phyloP scores from a whole-genome alignment of 2,888 invertebrate species.

The Oscheius sp. region DNA sequence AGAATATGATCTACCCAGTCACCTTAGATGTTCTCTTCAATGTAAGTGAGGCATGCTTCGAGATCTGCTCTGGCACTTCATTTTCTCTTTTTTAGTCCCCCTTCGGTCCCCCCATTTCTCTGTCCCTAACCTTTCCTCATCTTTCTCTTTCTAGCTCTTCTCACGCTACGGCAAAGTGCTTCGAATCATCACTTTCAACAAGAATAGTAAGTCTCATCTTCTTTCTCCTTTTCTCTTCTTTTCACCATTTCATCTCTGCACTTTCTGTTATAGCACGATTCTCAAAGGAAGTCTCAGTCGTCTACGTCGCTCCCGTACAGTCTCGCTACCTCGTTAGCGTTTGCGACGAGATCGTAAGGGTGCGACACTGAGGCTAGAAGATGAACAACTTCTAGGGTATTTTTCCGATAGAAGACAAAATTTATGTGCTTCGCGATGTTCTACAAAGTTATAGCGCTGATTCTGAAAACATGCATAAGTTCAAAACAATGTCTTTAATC shows the following conservation, averaged over 20 bases:
- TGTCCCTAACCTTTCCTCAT: slow-evolving; percentile 35
- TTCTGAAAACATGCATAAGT: too few relatives aligned
- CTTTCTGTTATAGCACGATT: neutral
- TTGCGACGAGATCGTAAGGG: too few relatives aligned
- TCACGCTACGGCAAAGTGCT: slow-evolving; percentile 97
- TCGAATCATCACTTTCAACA: slow-evolving; percentile 99
- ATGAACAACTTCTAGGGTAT: too few relatives aligned
- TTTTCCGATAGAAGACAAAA: too few relatives aligned
- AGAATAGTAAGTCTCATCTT: slow-evolving; percentile 87
- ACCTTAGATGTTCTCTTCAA: slow-evolving; percentile 94
- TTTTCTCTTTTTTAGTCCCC: neutral
- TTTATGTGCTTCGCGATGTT: too few relatives aligned
- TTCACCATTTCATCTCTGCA: slow-evolving; percentile 2
- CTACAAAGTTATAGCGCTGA: too few relatives aligned
- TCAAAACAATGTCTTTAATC: too few relatives aligned
- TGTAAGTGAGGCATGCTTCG: slow-evolving; percentile 76
- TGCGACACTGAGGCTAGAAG: too few relatives aligned
- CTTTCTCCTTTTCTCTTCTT: slow-evolving; percentile 22
- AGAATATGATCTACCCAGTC: slow-evolving; percentile 98
- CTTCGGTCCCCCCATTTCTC: slow-evolving; percentile 5
- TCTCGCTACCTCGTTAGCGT: too few relatives aligned
- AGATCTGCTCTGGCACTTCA: neutral
- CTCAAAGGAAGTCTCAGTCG: neutral
- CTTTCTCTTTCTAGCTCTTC: slow-evolving; percentile 82
- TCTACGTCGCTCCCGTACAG: neutral